Evolutionary conservation across 2,113 vertebrate species (phyloP), one percentile per base, ranked within the genome.

Genomic region (Sakesphorus luctuosus): DNA sequence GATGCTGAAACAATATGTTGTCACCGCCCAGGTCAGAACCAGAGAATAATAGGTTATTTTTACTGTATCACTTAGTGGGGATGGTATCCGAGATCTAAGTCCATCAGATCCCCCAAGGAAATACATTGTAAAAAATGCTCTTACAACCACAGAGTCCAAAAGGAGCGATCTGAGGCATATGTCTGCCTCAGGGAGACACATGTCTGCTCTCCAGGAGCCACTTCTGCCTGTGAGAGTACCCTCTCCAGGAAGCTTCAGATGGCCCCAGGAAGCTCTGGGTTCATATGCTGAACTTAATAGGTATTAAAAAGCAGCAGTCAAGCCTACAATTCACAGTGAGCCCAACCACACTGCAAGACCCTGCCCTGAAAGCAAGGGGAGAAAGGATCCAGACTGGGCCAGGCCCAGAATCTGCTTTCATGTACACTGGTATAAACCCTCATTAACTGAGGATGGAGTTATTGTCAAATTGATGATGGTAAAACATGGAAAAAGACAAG

Each of bases 31-130:
- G 94, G 93, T 96, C 96, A 94, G 82, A 96, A 95, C 59, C 94
- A 94, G 82, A 97, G 95, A 97, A 96, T 89, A 96, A 97, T 95
- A 96, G 96, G 94, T 97, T 97, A 97, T 97, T 97, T 96, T 97
- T 97, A 97, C 84, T 93, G 88, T 96, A 97, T 96, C 94, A 97
- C 82, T 96, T 95, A 96, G 91, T 71, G 86, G 85, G 90, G 90
- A 94, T 95, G 87, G 95, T 83, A 96, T 97, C 89, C 25, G 96
- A 97, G 93, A 95, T 93, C 94, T 92, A 87, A 96, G 92, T 85
- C 96, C 74, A 90, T 93, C 92, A 87, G 78, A 96, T 85, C 93
- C 94, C 89, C 87, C 82, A 96, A 96, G 93, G 94, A 95, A 94
- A 93, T 92, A 87, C 23, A 94, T 74, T 96, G 74, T 94, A 81